These are phyloP conservation scores for Linnaemya tessellans DNA, from an alignment of 2,888 invertebrate species.

Conservation along the genomic window DNA sequence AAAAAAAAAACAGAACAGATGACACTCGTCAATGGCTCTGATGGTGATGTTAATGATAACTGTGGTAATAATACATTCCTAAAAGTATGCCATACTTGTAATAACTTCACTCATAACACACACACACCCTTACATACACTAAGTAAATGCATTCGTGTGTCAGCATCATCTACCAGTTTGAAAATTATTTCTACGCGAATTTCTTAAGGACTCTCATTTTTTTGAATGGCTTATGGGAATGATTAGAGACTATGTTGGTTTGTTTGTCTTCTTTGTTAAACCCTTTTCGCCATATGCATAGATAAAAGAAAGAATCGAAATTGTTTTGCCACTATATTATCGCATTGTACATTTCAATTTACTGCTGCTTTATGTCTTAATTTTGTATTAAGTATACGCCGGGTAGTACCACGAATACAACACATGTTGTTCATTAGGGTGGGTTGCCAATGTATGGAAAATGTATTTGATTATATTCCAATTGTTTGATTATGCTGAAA, in stretches of 20 bases:
- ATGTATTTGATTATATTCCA: no score
- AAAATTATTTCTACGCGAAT: conserved; percentile 33
- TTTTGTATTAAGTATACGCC: conserved; percentile 54
- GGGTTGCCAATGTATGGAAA: background rate
- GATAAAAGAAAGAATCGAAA: conserved; percentile 47
- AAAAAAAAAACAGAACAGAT: background rate
- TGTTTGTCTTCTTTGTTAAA: conserved; percentile 45
- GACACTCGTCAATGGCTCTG: conserved; percentile 29
- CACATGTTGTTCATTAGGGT: background rate
- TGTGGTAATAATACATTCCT: conserved; percentile 43
- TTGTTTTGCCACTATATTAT: conserved; percentile 36
- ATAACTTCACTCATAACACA: background rate
- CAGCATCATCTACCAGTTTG: background rate
- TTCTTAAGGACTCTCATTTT: conserved; percentile 35
- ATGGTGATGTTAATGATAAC: conserved; percentile 42
- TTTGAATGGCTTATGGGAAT: conserved; percentile 44
- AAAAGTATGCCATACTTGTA: conserved; percentile 43
- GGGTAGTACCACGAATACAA: background rate
- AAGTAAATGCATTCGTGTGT: background rate
- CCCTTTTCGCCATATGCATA: conserved; percentile 45
- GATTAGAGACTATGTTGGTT: conserved; percentile 52
- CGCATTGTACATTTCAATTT: conserved; percentile 5
- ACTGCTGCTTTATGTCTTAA: conserved; percentile 45
- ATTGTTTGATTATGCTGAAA: no score
- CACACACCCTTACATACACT: background rate